Base-by-base conservation (phyloP, 64 coral and sea anemone species). In the Pocillopora verrucosa region DNA sequence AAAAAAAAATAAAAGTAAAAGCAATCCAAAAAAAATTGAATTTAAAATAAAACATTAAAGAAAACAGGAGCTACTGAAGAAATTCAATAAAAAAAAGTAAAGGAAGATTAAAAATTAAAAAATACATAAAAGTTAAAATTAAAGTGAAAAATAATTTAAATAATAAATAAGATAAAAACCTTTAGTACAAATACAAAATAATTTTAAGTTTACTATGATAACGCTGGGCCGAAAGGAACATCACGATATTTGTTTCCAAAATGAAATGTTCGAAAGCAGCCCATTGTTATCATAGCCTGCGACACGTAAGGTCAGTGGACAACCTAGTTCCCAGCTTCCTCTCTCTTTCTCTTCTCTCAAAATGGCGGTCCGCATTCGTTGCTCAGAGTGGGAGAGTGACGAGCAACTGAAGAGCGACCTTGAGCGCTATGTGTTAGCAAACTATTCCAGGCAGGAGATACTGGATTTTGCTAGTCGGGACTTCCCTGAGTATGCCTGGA, bases 401-500 rank as follows among this genome's bases (percentile, higher is more conserved):
- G 56, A 87, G 51, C 51, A 73, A 34, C 11, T 75, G 26, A 87
- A 75, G 59, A 76, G 69, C 4, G 72, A 87, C 75, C 84, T 85
- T 80, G 58, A 80, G 26, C 19, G 70, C 22, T 87, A 87, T 74
- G 85, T 87, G 24, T 13, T 89, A 60, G 57, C 22, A 36, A 78
- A 77, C 56, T 65, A 61, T 75, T 45, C 34, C 11, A 75, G 74
- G 60, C 2, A 88, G 62, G 74, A 74, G 14, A 58, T 59, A 73
- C 17, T 59, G 20, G 74, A 88, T 77, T 77, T 76, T 63, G 20
- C 26, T 16, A 76, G 34, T 56, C 61, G 65, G 0, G 67, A 90
- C n/a, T 74, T 34, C 56, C 65, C 88, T 72, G 60, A 90, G 70
- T 87, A 87, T 81, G n/a, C n/a, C n/a, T n/a, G n/a, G n/a, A n/a